Base-by-base conservation (phyloP, 2,888 invertebrate species). In the Notodonta dromedarius region DNA sequence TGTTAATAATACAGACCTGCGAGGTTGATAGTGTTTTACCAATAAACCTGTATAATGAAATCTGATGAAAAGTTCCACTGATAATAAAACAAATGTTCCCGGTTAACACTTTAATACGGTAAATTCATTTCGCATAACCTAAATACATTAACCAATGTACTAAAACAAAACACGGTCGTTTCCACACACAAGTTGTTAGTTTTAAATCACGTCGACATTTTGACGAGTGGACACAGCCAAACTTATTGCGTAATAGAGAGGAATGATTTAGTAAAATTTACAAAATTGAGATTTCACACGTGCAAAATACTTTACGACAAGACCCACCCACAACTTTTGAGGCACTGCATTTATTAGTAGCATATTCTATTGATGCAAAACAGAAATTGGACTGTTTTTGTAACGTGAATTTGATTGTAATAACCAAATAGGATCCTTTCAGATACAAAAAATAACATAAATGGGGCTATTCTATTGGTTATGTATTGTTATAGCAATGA, bases 71-170 rank as follows among this genome's bases (percentile, higher is more conserved):
- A 1, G 24, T 24, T 24, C 24, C 24, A 24, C 1, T 24, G 24
- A 2, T 24, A 24, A 24, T 24, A 2, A 24, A 24, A 24, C 2
- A 11, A 42, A 11, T 3, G 6, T 40, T 57, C 61, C 55, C 70
- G 35, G 58, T 69, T 62, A 76, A 73, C 74, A 73, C 44, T 78
- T 74, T 78, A 78, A 58, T 78, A 71, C 62, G 65, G 70, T 72
- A 71, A 76, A 75, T 72, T 67, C 61, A 77, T 73, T 32, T 65
- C 60, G 32, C 66, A 66, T 63, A 67, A 68, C 69, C 48, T 69
- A 68, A 72, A 70, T 66, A 69, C 69, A 73, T 51, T 70, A 67
- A 70, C 69, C 72, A 63, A 67, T 75, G 61, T 66, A 62, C 63
- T 74, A 70, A 62, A 69, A 67, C 57, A 65, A 67, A 35, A 71